Base-by-base conservation (phyloP, 2,888 invertebrate species). In the Andrena marginata region DNA sequence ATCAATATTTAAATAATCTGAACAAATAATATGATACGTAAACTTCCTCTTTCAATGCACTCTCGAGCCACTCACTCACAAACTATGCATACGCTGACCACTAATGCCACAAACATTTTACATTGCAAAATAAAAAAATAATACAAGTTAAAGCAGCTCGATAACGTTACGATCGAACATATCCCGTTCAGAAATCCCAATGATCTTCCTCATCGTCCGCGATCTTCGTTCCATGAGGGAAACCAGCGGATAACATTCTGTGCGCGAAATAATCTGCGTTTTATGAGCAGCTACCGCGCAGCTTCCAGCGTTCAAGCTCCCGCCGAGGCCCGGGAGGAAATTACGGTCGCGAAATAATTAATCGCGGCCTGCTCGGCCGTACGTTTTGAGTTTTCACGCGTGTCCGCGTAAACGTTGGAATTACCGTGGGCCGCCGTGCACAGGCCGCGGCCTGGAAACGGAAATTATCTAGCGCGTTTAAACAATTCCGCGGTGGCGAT, bases 341-440 rank as follows among this genome's bases (percentile, higher is more conserved):
- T 77, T 77, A 65, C 72, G 16, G 13, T 16, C 29, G 29, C 48
- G 77, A 77, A 77, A 72, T 72, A 77, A 77, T 77, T 77, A 77
- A 72, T 72, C 56, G 60, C 16, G 20, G 16, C 23, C 20, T 29
- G 23, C 51, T 33, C 31, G 48, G 26, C 35, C 48, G 48, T 71
- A 26, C 72, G n/a, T 77, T 72, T 65, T 56, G 72, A 77, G 56
- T 23, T 77, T 77, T 72, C 63, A 64, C 56, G 20, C 56, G 13
- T 20, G 42, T 13, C 33, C 16, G n/a, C 49, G 23, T 42, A 29
- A 54, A 73, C 35, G 35, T 13, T 56, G n/a, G 29, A 68, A 75
- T 75, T 62, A 42, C 8, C 20, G 23, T 62, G 23, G 33, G 31
- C 29, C 4, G 16, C 20, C 16, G 10, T 60, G n/a, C 10, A 20